Conservation (phyloP, 2,113 vertebrate genomes). For the Leucopsar rothschildi region DNA sequence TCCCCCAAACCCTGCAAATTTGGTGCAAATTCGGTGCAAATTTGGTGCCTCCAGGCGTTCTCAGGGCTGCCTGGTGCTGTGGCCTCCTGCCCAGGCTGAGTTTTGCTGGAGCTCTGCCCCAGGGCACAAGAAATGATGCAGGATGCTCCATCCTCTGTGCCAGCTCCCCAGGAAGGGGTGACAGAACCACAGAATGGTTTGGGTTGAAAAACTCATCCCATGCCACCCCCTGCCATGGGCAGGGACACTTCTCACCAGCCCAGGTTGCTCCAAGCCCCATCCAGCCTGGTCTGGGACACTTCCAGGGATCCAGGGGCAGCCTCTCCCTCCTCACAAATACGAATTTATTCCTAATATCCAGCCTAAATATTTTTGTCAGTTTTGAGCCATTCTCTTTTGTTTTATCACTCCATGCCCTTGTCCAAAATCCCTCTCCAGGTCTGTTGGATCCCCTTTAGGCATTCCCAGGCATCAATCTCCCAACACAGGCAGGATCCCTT, state of each 20-base stretch:
- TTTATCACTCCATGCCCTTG: too few species aligned
- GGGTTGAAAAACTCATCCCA: neutral
- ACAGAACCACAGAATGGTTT: neutral
- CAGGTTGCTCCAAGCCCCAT: neutral
- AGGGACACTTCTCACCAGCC: neutral
- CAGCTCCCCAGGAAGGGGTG: neutral
- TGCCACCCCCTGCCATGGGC: neutral
- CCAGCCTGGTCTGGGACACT: neutral
- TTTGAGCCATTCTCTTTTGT: neutral
- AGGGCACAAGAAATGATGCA: neutral
- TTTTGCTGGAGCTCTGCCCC: conserved; percentile 32
- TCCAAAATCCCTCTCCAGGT: neutral
- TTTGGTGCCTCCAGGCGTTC: neutral
- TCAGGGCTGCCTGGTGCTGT: neutral
- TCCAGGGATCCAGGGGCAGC: neutral
- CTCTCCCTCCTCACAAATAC: neutral
- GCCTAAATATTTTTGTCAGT: neutral
- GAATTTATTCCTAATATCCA: neutral
- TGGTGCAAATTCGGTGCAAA: too few species aligned
- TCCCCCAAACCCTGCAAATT: neutral
- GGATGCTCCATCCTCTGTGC: neutral
- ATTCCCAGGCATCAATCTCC: rapidly evolving
- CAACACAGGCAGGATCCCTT: neutral
- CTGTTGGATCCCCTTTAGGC: neutral
- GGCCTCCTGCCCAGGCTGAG: neutral